These are phyloP conservation scores for Pachydiplax longipennis DNA, from an alignment of 2,888 invertebrate genomes.

Conservation along the genomic window DNA sequence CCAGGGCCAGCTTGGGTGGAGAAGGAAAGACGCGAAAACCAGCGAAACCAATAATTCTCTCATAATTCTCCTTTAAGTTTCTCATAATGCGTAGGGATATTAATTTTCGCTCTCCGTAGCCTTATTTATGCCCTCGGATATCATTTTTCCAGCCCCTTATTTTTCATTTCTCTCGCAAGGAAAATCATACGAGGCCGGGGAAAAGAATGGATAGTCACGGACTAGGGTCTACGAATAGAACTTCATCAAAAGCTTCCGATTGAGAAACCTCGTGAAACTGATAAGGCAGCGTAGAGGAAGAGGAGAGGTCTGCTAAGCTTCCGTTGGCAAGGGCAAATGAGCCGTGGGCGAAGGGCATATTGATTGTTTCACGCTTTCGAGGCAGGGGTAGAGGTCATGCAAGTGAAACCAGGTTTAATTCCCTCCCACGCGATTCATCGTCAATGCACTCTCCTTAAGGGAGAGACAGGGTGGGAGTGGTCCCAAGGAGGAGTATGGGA, in stretches of 20 bases:
- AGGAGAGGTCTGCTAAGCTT: neutral
- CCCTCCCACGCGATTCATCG: neutral
- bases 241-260: neutral
- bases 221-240: neutral
- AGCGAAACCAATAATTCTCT: too few species aligned
- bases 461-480: neutral
- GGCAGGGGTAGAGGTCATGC: neutral
- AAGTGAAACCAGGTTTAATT: neutral
- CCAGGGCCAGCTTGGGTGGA: too few species aligned
- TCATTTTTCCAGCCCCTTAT: neutral
- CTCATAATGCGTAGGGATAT: too few species aligned
- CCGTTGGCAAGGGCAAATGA: neutral
- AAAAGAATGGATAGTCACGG: neutral
- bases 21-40: too few species aligned
- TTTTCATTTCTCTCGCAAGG: neutral
- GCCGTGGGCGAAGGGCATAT: conserved; percentile 1
- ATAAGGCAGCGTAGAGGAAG: neutral
- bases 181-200: neutral
- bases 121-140: neutral
- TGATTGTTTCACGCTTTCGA: neutral
- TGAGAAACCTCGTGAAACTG: neutral
- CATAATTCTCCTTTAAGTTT: too few species aligned
- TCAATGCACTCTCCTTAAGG: neutral
- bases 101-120: too few species aligned
- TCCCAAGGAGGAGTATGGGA: neutral